Evolutionary conservation across 2,888 invertebrate genomes (phyloP), one percentile per base, ranked within the genome.

Genomic region (Cinara cedri): DNA sequence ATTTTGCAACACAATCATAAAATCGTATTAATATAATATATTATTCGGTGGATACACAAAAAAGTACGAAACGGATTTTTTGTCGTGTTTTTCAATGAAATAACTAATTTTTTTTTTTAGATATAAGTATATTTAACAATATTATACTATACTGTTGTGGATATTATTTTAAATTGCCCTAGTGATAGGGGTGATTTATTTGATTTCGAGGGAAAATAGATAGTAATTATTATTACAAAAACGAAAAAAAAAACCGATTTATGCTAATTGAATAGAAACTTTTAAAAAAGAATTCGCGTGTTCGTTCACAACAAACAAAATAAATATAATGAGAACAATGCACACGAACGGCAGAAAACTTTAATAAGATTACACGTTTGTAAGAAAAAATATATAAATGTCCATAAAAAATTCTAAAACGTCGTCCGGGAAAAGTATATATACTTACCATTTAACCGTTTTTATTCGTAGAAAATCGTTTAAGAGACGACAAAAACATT

Each of bases 201-300:
- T 21, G 42, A 63, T 19, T 1, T 44, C 34, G 34, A 6, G 34
- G 34, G 34, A 4, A 34, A 42, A 16, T 34, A 26, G 19, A 9
- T 14, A 42, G 1, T 19, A 3, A 10, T 16, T 21, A 54, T 16
- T 19, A 34, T 34, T 34, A 6, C 11, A 26, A 49, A 68, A 66
- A 16, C 46, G 24, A 44, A 57, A 70, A 11, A 34, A 63, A 42
- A 10, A 19, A 19, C 21, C 10, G 19, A 71, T n/a, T 10, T 57
- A 62, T 62, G 62, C 49, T 62, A 72, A 72, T 72, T 62, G 26
- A 49, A 72, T 49, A 49, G 14, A 72, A 72, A 72, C 62, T 72
- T 72, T 62, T 49, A 10, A 34, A 19, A 34, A 6, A 9, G 19
- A 72, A 72, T 60, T 13, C 26, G 13, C 57, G 1, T n/a, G n/a